These are phyloP conservation scores for Glaucidium brasilianum DNA, from an alignment of 2,113 vertebrate genomes.

Conservation along the genomic window DNA sequence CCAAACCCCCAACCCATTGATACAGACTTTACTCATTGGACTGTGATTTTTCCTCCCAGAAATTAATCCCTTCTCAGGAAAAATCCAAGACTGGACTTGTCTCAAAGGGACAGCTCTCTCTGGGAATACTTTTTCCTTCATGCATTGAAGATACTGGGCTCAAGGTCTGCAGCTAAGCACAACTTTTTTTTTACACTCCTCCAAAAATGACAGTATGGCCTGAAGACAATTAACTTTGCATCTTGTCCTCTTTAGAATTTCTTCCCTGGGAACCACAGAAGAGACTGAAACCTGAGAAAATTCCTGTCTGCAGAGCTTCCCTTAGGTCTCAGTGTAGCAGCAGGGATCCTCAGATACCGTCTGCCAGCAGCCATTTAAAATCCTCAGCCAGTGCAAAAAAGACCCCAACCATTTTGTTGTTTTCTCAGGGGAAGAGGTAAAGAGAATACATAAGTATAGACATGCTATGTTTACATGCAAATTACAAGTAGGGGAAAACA, in stretches of 20 bases:
- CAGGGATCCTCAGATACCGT: neutral
- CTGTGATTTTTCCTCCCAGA: neutral
- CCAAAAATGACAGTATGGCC: neutral
- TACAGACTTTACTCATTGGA: neutral
- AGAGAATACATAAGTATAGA: neutral
- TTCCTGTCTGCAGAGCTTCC: neutral
- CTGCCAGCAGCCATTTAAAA: neutral
- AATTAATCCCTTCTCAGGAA: neutral
- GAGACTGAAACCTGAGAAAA: neutral
- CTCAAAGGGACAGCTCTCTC: neutral
- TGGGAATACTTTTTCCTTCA: neutral
- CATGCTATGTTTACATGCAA: neutral
- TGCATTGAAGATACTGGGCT: neutral
- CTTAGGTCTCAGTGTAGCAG: neutral
- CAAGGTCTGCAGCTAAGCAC: neutral
- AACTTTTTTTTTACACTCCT: neutral
- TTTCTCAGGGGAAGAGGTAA: neutral
- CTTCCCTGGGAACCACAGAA: neutral
- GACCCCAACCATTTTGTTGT: neutral
- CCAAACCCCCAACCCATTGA: neutral
- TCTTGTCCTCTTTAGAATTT: neutral
- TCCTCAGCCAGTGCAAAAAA: neutral
- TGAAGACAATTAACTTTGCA: neutral
- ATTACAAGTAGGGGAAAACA: neutral
- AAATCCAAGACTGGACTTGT: neutral